Evolutionary conservation across 2,888 invertebrate species (phyloP).

Genomic region (Drosophila anceps): DNA sequence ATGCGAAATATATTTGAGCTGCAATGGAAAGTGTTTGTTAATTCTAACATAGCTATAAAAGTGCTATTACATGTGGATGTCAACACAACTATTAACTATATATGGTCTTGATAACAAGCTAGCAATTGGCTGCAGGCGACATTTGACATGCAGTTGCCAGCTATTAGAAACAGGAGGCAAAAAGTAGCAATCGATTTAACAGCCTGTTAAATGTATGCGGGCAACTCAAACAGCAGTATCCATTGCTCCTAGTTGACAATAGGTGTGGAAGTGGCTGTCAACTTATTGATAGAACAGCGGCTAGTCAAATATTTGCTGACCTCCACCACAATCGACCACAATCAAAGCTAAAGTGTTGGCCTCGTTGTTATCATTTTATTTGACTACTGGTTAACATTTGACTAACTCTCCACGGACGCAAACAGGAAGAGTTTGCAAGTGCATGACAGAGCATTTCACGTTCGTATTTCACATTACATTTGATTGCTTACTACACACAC

Average conservation of each 20-base stretch:
- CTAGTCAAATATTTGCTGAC: conserved; percentile 3
- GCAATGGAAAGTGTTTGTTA: neutral
- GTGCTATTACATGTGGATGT: neutral
- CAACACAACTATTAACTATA: neutral
- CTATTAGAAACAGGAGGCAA: neutral
- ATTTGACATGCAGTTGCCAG: neutral
- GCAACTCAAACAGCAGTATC: neutral
- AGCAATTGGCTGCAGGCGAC: neutral
- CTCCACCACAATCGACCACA: neutral
- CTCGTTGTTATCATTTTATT: conserved; percentile 1
- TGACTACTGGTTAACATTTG: conserved; percentile 11
- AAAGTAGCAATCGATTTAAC: neutral
- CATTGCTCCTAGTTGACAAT: neutral
- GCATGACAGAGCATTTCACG: conserved; percentile 13
- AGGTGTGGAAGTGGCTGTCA: neutral
- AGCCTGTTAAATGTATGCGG: neutral
- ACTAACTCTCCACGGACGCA: conserved; percentile 1
- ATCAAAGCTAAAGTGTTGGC: neutral
- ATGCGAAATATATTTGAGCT: neutral
- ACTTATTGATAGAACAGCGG: neutral
- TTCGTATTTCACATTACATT: neutral
- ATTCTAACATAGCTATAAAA: neutral
- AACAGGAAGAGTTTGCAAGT: conserved; percentile 13
- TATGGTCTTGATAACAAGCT: neutral
- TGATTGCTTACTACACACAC: neutral